These are phyloP conservation scores for Semaprochilodus insignis DNA, from an alignment of 2,797 vertebrate genomes.

Conservation along the genomic window DNA sequence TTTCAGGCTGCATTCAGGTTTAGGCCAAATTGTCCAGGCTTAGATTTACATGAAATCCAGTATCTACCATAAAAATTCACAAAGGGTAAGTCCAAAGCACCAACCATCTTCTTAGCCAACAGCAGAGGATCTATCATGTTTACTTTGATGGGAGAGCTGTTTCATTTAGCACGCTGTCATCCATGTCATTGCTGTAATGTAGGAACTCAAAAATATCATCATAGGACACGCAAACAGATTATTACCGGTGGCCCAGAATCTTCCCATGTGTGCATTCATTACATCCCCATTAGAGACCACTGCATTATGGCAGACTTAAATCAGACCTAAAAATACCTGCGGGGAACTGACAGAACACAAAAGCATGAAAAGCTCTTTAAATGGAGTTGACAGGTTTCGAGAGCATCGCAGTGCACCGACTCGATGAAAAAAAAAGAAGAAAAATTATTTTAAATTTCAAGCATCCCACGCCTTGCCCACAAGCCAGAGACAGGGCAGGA, in stretches of 20 bases:
- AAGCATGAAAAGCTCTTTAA: conserved; percentile 57
- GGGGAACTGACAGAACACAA: conserved; percentile 53
- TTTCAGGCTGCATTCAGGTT: neutral
- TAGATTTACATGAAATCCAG: too few species aligned
- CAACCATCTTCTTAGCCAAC: neutral
- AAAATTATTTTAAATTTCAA: conserved; percentile 36
- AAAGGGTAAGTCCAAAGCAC: neutral
- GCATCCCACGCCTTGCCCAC: conserved; percentile 62
- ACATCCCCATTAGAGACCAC: conserved; percentile 13
- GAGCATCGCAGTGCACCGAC: conserved; percentile 65
- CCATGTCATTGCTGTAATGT: conserved; percentile 1
- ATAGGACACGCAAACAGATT: conserved; percentile 11
- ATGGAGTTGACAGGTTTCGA: conserved; percentile 70
- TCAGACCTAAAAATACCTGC: conserved; percentile 63
- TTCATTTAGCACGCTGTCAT: neutral
- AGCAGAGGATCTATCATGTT: neutral
- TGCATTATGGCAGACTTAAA: conserved; percentile 8
- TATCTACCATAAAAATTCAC: neutral
- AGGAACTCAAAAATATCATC: neutral
- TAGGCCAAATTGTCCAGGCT: too few species aligned
- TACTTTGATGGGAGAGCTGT: neutral
- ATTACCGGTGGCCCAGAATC: conserved; percentile 23
- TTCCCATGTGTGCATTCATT: conserved; percentile 17
- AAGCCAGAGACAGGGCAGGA: conserved; percentile 66
- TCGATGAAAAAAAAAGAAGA: conserved; percentile 66